Base-by-base conservation (phyloP, 2,797 vertebrate species). In the Vireo griseus region DNA sequence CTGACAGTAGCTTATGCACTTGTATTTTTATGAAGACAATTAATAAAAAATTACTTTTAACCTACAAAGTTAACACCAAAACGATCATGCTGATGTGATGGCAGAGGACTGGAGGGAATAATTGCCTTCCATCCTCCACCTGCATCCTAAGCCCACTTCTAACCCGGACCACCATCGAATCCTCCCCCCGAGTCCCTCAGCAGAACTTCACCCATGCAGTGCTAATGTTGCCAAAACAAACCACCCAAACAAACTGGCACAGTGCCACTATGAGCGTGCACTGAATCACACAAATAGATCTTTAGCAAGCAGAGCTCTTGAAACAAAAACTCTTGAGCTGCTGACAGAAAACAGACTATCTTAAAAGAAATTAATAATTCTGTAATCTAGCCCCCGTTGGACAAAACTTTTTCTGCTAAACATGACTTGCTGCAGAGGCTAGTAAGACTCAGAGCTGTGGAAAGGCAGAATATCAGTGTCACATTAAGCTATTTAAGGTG, bases 171-270 rank as follows among this genome's bases (percentile, higher is more conserved):
- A 97, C 88, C 75, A 63, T 35, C 1, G 15, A 50, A 87, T 95
- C 45, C 31, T 89, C 75, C 67, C 68, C 48, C 22, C 62, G 29
- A 77, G 44, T 58, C 47, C 86, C 76, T 63, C 62, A 58, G 72
- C 51, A 94, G 88, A 89, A 88, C 54, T 88, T 62, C 66, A 86
- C 47, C 65, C 67, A 33, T 57, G 82, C 2, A 3, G 28, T 78
- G 67, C 45, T 77, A 11, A 62, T 33, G 50, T 55, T 94, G 93
- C 86, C 83, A 95, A 93, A 96, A 96, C 71, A 96, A 95, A 88
- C 93, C 86, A 92, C 75, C 81, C 84, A 81, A 94, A 91, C 57
- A 73, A 61, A 44, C 58, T 94, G 95, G 96, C 77, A 0, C 15
- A 6, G 21, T 10, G 88, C 92, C 86, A 52, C 62, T 13, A 26